Evolutionary conservation across 2,888 invertebrate species (phyloP).

Genomic region (Scaeva pyrastri): DNA sequence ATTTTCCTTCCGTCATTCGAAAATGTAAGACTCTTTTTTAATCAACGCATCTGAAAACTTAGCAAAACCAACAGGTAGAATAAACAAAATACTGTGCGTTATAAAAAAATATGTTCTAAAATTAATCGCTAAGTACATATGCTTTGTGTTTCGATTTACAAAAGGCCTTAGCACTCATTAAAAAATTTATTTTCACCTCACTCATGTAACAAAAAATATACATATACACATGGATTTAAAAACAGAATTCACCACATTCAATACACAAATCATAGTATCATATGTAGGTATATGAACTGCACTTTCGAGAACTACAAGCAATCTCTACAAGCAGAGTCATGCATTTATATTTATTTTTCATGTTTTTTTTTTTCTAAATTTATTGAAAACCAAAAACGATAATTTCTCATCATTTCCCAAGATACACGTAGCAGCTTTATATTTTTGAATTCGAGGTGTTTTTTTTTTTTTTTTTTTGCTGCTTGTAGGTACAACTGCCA

Average conservation of each 20-base stretch:
- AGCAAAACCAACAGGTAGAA: background rate
- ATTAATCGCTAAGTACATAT: background rate
- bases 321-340: background rate
- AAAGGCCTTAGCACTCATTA: conserved; percentile 7
- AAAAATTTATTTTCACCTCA: conserved; percentile 1
- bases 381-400: conserved; percentile 22
- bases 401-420: background rate
- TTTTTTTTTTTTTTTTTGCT: conserved; percentile 39
- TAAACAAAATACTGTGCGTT: background rate
- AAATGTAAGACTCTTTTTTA: too few species aligned
- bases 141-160: conserved; percentile 16
- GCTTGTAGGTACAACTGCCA: conserved; percentile 32
- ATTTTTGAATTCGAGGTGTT: conserved; percentile 60
- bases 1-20: too few species aligned
- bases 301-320: conserved; percentile 11
- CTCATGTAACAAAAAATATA: conserved; percentile 13
- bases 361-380: conserved; percentile 1
- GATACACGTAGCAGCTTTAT: conserved; percentile 27
- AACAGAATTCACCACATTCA: conserved; percentile 17
- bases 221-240: too few species aligned
- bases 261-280: background rate
- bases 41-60: too few species aligned
- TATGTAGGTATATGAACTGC: background rate
- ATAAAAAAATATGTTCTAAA: background rate
- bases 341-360: conserved; percentile 4